Evolutionary conservation across 2,113 vertebrate species (phyloP), one percentile per base, ranked within the genome.

Genomic region (Gnathonemus longibarbis): DNA sequence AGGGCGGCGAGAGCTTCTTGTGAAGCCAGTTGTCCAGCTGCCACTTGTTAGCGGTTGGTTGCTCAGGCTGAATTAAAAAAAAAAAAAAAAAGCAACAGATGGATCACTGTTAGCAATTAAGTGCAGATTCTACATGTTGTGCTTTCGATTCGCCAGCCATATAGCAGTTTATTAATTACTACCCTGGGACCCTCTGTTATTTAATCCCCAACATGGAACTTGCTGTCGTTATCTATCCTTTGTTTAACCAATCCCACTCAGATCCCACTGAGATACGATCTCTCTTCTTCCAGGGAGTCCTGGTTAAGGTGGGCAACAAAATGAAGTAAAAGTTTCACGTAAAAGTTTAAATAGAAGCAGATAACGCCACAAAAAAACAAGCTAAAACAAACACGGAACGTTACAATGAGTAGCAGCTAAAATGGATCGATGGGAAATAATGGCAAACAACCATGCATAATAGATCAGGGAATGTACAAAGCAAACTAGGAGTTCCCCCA

Each of bases 11-110:
- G 84, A 97, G 97, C 96, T 98, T 97, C 90, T 98, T 99, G 2
- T 98, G 98, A 91, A 99, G 94, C 98, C 98, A 99, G 94, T 99
- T 99, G 94, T 99, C 98, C 93, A 99, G 95, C 35, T 99, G 98
- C 98, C 98, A 99, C 93, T 99, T 99, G 95, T 99, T 99, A 86
- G 97, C 96, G 89, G 96, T 97, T 0, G 97, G 97, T 89, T 97
- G 98, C 91, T 99, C 98, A 80, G 97, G 98, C 98, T 99, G 91
- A 91, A 93, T n/a, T 42, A 3, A 52, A 91, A 89, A 11, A 35
- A 58, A 91, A 91, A 89, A 8, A 35, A 4, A 62, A 10, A 66
- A 70, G n/a, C 21, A n/a, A 46, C 19, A 58, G 62, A 48, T 62
- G n/a, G 58, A 74, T 88, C 27, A 74, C 24, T 21, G 58, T 74